Conservation (phyloP, 92 coral and sea anemone genomes). For the Blastomussa wellsi region DNA sequence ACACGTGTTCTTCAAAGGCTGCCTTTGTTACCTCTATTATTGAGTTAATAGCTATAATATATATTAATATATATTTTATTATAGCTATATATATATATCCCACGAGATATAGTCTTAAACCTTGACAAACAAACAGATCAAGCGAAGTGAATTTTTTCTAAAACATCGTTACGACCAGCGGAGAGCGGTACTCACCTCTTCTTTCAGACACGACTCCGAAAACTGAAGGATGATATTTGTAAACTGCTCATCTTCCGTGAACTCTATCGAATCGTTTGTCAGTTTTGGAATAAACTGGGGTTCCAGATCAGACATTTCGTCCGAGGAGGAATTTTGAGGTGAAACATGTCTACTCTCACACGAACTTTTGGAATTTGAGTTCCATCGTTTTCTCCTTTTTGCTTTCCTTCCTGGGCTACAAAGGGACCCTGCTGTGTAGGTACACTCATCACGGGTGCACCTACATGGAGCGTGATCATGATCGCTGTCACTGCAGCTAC, state of each 20-base stretch:
- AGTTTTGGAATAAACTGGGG: constrained; percentile 55
- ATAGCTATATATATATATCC: too few relatives aligned
- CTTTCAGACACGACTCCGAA: constrained; percentile 52
- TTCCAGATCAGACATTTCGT: constrained; percentile 70
- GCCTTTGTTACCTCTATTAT: too few relatives aligned
- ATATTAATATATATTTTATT: too few relatives aligned
- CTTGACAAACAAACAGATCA: too few relatives aligned
- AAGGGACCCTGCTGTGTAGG: constrained; percentile 29
- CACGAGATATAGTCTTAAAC: too few relatives aligned
- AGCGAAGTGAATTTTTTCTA: too few relatives aligned
- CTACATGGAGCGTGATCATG: neutral
- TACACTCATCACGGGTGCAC: neutral
- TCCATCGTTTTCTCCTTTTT: constrained; percentile 37
- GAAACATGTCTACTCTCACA: constrained; percentile 16
- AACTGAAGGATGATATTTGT: constrained; percentile 57
- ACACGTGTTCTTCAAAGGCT: too few relatives aligned
- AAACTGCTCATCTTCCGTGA: constrained; percentile 65
- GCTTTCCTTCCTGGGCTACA: constrained; percentile 31
- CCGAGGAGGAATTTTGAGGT: constrained; percentile 1
- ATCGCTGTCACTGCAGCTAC: constrained; percentile 41
- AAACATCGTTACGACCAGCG: too few relatives aligned
- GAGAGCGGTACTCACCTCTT: constrained; percentile 30
- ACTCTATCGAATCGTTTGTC: constrained; percentile 55
- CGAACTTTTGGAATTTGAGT: constrained; percentile 33
- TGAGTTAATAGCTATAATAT: too few relatives aligned